Evolutionary conservation across 2,113 vertebrate species (phyloP).

Genomic region (Sclerurus mexicanus): DNA sequence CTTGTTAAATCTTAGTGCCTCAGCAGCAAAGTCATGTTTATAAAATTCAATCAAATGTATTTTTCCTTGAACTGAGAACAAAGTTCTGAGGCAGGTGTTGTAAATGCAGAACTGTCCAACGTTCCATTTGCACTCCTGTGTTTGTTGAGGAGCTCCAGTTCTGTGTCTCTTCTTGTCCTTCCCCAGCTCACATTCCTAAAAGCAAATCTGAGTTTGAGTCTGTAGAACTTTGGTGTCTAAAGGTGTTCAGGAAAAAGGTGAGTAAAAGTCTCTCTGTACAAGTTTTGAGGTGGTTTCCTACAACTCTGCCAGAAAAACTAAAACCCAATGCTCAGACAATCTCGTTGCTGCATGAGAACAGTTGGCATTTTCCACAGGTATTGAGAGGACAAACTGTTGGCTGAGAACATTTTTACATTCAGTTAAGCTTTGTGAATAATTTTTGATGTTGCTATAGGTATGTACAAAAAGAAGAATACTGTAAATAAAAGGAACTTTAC

Average conservation of each 20-base stretch:
- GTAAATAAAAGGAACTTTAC: slow-evolving; percentile 75
- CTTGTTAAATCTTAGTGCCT: slow-evolving; percentile 26
- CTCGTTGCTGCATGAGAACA: slow-evolving; percentile 46
- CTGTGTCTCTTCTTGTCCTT: background rate
- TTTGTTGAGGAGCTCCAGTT: background rate
- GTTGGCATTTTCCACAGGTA: slow-evolving; percentile 21
- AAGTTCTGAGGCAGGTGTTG: background rate
- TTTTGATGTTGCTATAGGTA: slow-evolving; percentile 71
- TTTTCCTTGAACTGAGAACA: slow-evolving; percentile 36
- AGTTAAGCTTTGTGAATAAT: slow-evolving; percentile 69
- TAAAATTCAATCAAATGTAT: background rate
- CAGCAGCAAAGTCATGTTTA: slow-evolving; percentile 26
- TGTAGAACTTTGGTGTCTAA: slow-evolving; percentile 16
- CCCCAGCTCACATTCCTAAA: background rate
- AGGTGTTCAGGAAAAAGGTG: slow-evolving; percentile 12
- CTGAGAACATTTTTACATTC: slow-evolving; percentile 62
- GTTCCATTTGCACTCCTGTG: background rate
- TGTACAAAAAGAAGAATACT: slow-evolving; percentile 68
- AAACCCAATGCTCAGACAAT: slow-evolving; percentile 76
- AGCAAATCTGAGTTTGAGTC: background rate
- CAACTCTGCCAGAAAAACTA: slow-evolving; percentile 33
- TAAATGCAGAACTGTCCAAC: background rate
- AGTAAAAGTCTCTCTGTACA: background rate
- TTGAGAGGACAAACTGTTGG: slow-evolving; percentile 38
- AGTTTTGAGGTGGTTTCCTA: slow-evolving; percentile 7